Evolutionary conservation across 2,888 invertebrate genomes (phyloP).

Genomic region (Saturnia japonica): DNA sequence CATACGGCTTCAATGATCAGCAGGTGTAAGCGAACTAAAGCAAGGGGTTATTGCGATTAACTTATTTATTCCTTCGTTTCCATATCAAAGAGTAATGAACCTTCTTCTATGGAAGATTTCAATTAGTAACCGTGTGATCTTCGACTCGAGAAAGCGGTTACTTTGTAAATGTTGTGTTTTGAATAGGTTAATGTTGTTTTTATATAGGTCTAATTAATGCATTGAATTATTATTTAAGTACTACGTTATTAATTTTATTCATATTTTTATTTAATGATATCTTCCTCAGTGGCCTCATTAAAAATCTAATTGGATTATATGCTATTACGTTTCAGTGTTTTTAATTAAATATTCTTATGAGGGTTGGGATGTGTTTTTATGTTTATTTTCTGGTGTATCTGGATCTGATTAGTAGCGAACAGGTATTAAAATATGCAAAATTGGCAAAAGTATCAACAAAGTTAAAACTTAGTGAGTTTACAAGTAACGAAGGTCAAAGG

Average conservation of each 20-base stretch:
- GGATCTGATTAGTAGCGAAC: constrained; percentile 25
- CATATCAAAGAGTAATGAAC: constrained; percentile 82
- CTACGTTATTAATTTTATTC: background rate
- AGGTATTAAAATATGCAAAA: constrained; percentile 40
- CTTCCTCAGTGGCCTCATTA: constrained; percentile 8
- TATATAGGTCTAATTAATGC: background rate
- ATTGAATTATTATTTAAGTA: too few relatives aligned
- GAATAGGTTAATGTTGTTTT: background rate
- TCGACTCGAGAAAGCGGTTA: constrained; percentile 34
- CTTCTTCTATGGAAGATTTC: constrained; percentile 73
- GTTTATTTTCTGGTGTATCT: background rate
- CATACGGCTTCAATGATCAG: constrained; percentile 81
- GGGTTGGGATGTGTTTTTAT: constrained; percentile 15
- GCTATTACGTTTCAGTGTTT: background rate
- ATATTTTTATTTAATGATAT: background rate
- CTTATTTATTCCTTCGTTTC: constrained; percentile 81
- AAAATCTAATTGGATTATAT: constrained; percentile 33
- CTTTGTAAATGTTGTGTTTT: constrained; percentile 14
- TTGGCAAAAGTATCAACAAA: constrained; percentile 67
- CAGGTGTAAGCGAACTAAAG: constrained; percentile 80
- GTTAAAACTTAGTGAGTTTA: constrained; percentile 72
- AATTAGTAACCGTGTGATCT: constrained; percentile 75
- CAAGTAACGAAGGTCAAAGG: constrained; percentile 78
- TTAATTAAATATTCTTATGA: constrained; percentile 13
- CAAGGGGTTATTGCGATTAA: constrained; percentile 81